phyloP scores from a whole-genome alignment of 2,888 invertebrate genomes.

The Drosophila merina region DNA sequence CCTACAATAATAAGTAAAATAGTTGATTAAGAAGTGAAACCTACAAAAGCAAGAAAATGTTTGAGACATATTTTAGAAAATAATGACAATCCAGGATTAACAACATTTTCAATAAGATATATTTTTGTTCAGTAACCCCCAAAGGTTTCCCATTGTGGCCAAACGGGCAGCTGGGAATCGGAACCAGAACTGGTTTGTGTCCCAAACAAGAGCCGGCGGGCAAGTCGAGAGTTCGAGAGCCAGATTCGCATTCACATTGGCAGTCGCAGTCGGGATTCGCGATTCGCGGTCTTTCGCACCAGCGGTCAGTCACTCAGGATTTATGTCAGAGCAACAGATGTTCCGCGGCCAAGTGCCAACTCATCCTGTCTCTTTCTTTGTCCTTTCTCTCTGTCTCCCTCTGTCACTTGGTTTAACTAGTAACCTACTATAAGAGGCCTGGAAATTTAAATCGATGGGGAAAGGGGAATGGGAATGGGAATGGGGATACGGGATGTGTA shows the following conservation, averaged over 20 bases:
- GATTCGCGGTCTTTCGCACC: conserved; percentile 76
- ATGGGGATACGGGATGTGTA: background rate
- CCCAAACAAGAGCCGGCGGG: conserved; percentile 52
- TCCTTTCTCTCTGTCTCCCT: conserved; percentile 28
- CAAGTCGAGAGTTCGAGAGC: conserved; percentile 44
- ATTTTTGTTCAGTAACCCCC: background rate
- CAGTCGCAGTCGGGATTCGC: background rate
- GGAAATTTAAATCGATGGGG: conserved; percentile 3
- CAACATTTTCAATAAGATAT: no score
- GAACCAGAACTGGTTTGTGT: conserved; percentile 43
- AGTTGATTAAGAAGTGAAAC: no score
- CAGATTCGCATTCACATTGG: conserved; percentile 12
- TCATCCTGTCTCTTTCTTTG: conserved; percentile 35
- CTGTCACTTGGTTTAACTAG: conserved; percentile 54
- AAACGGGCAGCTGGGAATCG: conserved; percentile 35
- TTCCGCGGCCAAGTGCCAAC: conserved; percentile 64
- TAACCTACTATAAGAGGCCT: conserved; percentile 64
- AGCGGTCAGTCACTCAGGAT: conserved; percentile 80
- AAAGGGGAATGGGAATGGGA: background rate
- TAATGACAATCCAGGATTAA: no score
- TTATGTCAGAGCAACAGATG: conserved; percentile 80
- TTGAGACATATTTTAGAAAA: no score
- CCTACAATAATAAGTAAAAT: no score
- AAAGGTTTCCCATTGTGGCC: conserved; percentile 43
- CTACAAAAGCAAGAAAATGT: no score